A percentile compares a stretch with the other conserved stretches of the same genome.
These are phyloP conservation scores for Cephus sareptanus DNA, from an alignment of 2,888 invertebrate species.

Conservation along the genomic window DNA sequence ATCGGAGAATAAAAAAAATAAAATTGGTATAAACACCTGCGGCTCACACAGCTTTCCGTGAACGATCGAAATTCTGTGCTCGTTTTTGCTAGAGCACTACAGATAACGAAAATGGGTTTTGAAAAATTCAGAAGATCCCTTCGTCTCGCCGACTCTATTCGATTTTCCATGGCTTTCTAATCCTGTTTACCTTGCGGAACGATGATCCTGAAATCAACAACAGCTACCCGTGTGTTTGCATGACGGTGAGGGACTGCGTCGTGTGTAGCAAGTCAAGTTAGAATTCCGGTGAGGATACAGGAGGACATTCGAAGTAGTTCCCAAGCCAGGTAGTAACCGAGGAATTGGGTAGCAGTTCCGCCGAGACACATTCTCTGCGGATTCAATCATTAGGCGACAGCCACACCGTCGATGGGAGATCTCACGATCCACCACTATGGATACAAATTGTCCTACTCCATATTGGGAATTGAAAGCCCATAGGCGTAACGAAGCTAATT, in stretches of 20 bases:
- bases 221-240: not conserved
- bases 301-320: not conserved
- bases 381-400: constrained; percentile 41
- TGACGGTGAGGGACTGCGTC: not conserved
- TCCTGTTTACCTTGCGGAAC: not conserved
- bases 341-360: not conserved
- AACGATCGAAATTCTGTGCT: not conserved
- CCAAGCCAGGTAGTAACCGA: not conserved
- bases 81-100: not conserved
- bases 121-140: not conserved
- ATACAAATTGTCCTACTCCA: constrained; percentile 46
- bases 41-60: not conserved
- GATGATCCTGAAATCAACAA: not conserved
- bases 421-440: not conserved
- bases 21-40: not conserved
- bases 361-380: constrained; percentile 1
- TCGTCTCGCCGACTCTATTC: not conserved
- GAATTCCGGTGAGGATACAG: not conserved
- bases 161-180: not conserved
- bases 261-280: not conserved
- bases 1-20: not conserved
- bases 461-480: constrained; percentile 43
- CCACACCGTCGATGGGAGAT: constrained; percentile 18
- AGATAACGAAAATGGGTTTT: not conserved
- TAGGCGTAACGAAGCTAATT: constrained; percentile 46